phyloP scores from a whole-genome alignment of 2,113 vertebrate species.

The Gobius niger region DNA sequence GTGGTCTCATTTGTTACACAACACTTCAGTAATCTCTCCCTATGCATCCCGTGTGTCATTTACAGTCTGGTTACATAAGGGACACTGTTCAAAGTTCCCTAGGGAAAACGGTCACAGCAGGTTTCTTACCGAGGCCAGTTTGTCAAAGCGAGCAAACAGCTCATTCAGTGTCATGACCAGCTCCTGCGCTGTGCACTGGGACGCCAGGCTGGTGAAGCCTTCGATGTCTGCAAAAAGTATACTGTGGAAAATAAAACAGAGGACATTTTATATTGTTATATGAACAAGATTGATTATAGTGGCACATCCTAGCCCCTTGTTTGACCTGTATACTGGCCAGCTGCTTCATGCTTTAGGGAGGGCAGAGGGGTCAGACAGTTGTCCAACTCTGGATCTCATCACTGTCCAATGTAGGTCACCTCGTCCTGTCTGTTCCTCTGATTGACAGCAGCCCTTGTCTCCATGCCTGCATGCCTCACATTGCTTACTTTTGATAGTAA shows the following conservation, averaged over 20 bases:
- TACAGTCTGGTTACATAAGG: slow-evolving; percentile 22
- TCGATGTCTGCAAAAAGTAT: slow-evolving; percentile 97
- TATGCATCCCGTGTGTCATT: slow-evolving; percentile 20
- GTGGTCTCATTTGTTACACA: slow-evolving; percentile 34
- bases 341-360: slow-evolving; percentile 28
- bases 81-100: slow-evolving; percentile 18
- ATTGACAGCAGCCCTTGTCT: slow-evolving; percentile 37
- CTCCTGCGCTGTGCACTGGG: slow-evolving; percentile 96
- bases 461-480: slow-evolving; percentile 60
- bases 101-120: slow-evolving; percentile 11
- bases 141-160: slow-evolving; percentile 96
- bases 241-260: slow-evolving; percentile 67
- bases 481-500: slow-evolving; percentile 66
- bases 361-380: slow-evolving; percentile 45
- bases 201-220: slow-evolving; percentile 96
- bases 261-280: slow-evolving; percentile 32
- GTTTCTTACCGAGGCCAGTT: slow-evolving; percentile 88
- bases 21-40: slow-evolving; percentile 19
- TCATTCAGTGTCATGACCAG: slow-evolving; percentile 97
- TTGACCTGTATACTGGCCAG: slow-evolving; percentile 15
- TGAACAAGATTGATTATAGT: slow-evolving; percentile 21
- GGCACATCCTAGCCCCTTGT: slow-evolving; percentile 22
- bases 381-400: slow-evolving; percentile 56
- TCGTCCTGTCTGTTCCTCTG: slow-evolving; percentile 50
- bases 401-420: slow-evolving; percentile 66